Base-by-base conservation (phyloP, 2,113 vertebrate genomes). In the Picathartes gymnocephalus region DNA sequence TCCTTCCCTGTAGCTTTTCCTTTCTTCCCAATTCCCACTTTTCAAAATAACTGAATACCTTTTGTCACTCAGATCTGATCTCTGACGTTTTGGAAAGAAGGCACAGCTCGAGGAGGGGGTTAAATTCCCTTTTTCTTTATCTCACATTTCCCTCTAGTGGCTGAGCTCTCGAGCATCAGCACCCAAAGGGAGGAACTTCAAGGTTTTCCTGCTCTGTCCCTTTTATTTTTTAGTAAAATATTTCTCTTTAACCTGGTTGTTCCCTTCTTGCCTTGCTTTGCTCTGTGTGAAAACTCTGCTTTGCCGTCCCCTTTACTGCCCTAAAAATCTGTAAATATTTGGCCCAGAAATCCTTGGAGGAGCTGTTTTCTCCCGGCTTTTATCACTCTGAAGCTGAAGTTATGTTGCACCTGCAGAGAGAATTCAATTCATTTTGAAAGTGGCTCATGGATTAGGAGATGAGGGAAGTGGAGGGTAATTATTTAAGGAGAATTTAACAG, bases 91-190 rank as follows among this genome's bases (percentile, higher is more conserved):
- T 53, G 51, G 33, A 10, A 51, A 66, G 28, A 31, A 76, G 17
- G 15, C 23, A 1, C 9, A 60, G 35, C 68, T 62, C 11, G 19
- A 40, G 21, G 11, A 84, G 10, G 4, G 35, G 4, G 4, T 37
- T 9, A 15, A 39, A 3, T 69, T 93, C 54, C 66, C 9, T 42
- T 69, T 96, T 92, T 24, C 53, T 40, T 95, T 66, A 58, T 93
- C 85, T 71, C 64, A 17, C 37, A 71, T 90, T 96, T 81, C 94
- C 96, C 96, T 95, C 96, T 97, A 95, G 94, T 68, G 96, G 95
- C 86, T 74, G 72, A 90, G 58, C 28, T 51, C 53, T 90, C 17
- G 7, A 88, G 74, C 66, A 13, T 27, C 88, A 71, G 53, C 53
- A n/a, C 40, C n/a, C 73, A 8, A 44, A 48, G 45, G 30, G 13